phyloP scores from a whole-genome alignment of 2,888 invertebrate species.

The Julus scanicus region DNA sequence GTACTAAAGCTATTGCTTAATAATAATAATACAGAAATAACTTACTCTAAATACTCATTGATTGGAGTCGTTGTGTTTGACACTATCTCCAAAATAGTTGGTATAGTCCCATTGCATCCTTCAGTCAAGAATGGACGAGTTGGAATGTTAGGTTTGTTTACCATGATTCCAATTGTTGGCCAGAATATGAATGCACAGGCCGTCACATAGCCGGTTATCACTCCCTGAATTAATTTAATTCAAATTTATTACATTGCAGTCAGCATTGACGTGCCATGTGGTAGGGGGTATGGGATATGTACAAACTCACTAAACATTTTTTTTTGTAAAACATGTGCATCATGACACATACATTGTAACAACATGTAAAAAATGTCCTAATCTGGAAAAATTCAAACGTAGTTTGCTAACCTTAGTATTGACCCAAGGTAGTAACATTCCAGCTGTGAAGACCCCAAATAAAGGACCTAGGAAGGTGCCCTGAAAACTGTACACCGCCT shows the following conservation, averaged over 20 bases:
- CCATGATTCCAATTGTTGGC: constrained; percentile 4
- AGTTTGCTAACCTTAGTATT: constrained; percentile 41
- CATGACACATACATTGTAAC: no score
- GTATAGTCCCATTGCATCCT: background rate
- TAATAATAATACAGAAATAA: background rate
- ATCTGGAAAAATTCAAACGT: no score
- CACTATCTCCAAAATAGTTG: background rate
- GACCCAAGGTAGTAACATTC: constrained; percentile 54
- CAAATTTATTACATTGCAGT: no score
- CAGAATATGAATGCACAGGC: background rate
- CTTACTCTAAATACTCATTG: background rate
- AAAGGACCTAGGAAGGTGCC: constrained; percentile 44
- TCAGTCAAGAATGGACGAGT: background rate
- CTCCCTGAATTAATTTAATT: background rate
- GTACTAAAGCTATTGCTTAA: no score
- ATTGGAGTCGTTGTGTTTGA: background rate
- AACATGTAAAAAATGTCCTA: no score
- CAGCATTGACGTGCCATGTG: no score
- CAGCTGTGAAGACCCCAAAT: constrained; percentile 46
- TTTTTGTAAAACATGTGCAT: no score
- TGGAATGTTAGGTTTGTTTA: background rate
- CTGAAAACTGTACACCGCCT: constrained; percentile 48
- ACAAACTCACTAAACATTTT: no score
- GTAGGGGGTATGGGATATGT: no score
- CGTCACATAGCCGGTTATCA: background rate